Evolutionary conservation across 2,888 invertebrate genomes (phyloP).

Genomic region (Tridacna gigas): DNA sequence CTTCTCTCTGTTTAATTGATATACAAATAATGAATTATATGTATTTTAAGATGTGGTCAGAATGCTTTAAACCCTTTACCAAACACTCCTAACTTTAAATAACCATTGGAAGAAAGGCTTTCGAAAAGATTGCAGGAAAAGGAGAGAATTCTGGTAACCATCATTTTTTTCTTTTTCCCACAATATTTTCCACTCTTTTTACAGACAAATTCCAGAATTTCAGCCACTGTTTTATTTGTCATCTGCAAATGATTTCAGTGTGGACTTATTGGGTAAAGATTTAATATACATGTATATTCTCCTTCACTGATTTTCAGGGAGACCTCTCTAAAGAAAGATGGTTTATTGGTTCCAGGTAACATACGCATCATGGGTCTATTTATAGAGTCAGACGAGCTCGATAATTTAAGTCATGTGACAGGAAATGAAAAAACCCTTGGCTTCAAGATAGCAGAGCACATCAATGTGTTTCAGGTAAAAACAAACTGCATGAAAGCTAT

Average conservation of each 20-base stretch:
- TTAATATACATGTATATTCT: neutral
- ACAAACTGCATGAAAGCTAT: no score
- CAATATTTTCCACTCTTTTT: neutral
- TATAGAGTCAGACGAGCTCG: conserved; percentile 76
- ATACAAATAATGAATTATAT: no score
- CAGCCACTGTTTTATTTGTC: no score
- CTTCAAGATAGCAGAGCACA: conserved; percentile 76
- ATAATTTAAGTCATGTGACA: conserved; percentile 72
- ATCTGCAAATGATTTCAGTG: no score
- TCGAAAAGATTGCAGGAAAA: neutral
- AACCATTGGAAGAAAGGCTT: neutral
- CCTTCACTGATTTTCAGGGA: conserved; percentile 55
- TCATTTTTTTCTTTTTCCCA: neutral
- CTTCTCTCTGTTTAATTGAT: no score
- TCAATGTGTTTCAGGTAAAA: conserved; percentile 82
- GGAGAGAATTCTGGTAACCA: neutral
- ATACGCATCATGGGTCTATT: conserved; percentile 77
- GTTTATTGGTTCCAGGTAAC: conserved; percentile 72
- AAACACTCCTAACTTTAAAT: no score
- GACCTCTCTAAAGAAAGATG: conserved; percentile 37
- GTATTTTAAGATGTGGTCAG: no score
- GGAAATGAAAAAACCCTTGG: conserved; percentile 76
- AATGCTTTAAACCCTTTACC: no score
- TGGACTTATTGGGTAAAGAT: neutral
- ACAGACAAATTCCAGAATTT: neutral